A percentile compares a stretch with the other conserved stretches of the same genome.
phyloP scores from a whole-genome alignment of 2,113 vertebrate genomes.

The Choloepus hoffmanni region DNA sequence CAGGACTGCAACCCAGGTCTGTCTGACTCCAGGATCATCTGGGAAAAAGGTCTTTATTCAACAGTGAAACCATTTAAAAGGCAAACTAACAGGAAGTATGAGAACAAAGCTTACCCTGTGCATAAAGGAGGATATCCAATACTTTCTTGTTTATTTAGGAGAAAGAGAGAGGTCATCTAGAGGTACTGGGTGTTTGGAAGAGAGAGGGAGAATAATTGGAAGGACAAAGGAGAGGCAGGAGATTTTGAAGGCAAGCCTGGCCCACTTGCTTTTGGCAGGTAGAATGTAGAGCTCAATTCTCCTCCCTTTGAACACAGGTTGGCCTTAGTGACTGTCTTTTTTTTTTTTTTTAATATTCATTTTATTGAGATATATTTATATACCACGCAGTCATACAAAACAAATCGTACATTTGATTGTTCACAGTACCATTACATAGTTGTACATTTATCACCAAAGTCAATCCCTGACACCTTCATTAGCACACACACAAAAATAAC shows the following conservation, averaged over 20 bases:
- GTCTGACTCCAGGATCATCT: not conserved
- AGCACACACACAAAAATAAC: too few species aligned
- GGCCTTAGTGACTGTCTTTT: too few species aligned
- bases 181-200: not conserved
- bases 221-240: not conserved
- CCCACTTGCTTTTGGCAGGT: not conserved
- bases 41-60: not conserved
- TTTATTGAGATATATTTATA: too few species aligned
- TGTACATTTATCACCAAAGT: too few species aligned
- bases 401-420: too few species aligned
- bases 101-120: not conserved
- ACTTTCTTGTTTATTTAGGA: not conserved
- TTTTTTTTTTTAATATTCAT: too few species aligned
- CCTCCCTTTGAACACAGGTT: too few species aligned
- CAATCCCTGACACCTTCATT: too few species aligned
- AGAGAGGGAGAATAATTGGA: not conserved
- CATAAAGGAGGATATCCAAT: not conserved
- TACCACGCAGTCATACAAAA: too few species aligned
- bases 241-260: not conserved
- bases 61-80: not conserved
- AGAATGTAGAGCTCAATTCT: too few species aligned
- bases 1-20: not conserved
- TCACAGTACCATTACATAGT: too few species aligned
- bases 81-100: not conserved
- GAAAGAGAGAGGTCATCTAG: not conserved